phyloP scores from a whole-genome alignment of 2,797 vertebrate species.

The Adrianichthys oophorus region DNA sequence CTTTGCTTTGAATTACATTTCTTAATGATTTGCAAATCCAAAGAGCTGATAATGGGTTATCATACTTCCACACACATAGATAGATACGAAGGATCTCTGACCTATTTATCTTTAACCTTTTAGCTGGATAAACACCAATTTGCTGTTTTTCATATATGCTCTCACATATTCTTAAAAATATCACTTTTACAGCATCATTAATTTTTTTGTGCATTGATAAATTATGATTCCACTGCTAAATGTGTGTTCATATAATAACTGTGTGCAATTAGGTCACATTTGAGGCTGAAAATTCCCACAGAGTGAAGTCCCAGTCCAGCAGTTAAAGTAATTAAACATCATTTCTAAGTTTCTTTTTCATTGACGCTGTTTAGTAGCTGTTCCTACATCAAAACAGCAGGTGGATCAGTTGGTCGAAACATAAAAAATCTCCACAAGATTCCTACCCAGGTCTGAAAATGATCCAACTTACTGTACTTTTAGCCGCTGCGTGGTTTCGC shows the following conservation, averaged over 20 bases:
- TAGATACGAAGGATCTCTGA: background rate
- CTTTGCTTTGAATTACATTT: too few species aligned
- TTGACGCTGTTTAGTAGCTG: background rate
- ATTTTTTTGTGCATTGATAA: background rate
- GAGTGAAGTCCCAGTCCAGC: constrained; percentile 11
- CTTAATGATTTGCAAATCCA: too few species aligned
- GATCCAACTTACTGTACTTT: too few species aligned
- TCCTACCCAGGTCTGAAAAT: too few species aligned
- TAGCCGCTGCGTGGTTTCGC: background rate
- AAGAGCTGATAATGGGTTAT: too few species aligned
- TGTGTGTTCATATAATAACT: background rate
- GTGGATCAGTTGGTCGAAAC: too few species aligned
- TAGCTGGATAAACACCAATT: background rate
- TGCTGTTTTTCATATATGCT: background rate
- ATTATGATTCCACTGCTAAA: background rate
- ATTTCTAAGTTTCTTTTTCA: constrained; percentile 9
- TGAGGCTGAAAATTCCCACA: constrained; percentile 17
- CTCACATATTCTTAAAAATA: too few species aligned
- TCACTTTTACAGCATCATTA: background rate
- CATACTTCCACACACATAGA: too few species aligned
- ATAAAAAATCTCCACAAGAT: too few species aligned
- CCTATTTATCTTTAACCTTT: background rate
- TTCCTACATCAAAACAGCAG: too few species aligned
- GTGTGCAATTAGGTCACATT: constrained; percentile 23
- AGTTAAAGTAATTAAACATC: constrained; percentile 27